A percentile compares a stretch with the other conserved stretches of the same genome.
Conservation (phyloP, 2,888 invertebrate genomes). For the Hirtodrosophila duncani region DNA sequence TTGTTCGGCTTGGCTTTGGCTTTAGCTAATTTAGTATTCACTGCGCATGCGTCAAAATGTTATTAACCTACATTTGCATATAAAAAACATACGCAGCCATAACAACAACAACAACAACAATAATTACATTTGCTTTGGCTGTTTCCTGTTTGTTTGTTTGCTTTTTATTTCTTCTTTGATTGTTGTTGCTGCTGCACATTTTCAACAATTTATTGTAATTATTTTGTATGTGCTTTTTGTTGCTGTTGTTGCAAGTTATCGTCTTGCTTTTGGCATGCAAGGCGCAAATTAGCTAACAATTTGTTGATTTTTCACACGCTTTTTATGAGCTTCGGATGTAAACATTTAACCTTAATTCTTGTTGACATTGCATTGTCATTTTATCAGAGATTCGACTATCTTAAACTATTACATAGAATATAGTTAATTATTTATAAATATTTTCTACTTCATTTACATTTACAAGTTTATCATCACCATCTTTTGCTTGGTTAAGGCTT, state of each 20-base stretch:
- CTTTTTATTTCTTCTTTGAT: conserved; percentile 17
- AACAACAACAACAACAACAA: conserved; percentile 27
- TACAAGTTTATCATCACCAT: conserved; percentile 8
- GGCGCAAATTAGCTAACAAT: conserved; percentile 55
- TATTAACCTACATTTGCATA: conserved; percentile 69
- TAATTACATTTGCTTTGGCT: conserved; percentile 40
- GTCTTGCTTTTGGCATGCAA: conserved; percentile 51
- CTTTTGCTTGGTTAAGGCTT: conserved; percentile 11
- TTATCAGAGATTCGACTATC: conserved; percentile 8
- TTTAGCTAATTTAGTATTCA: conserved; percentile 46
- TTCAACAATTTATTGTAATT: conserved; percentile 49
- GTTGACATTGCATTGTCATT: conserved; percentile 4
- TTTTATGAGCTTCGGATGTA: conserved; percentile 65
- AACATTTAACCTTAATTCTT: conserved; percentile 62
- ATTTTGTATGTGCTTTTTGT: conserved; percentile 28
- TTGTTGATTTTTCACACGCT: conserved; percentile 70
- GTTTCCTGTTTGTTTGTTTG: conserved; percentile 60
- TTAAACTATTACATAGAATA: neutral
- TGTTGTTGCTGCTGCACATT: conserved; percentile 34
- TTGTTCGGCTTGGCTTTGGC: too few species aligned
- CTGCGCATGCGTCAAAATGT: conserved; percentile 62
- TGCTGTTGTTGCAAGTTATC: conserved; percentile 11
- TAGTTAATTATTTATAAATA: too few species aligned
- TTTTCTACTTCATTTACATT: too few species aligned
- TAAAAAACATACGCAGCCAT: conserved; percentile 41